Percentiles rank a stretch among this genome's conserved stretches.
These are phyloP conservation scores for Gonioctena quinquepunctata DNA, from an alignment of 1,140 invertebrate species.

Conservation along the genomic window DNA sequence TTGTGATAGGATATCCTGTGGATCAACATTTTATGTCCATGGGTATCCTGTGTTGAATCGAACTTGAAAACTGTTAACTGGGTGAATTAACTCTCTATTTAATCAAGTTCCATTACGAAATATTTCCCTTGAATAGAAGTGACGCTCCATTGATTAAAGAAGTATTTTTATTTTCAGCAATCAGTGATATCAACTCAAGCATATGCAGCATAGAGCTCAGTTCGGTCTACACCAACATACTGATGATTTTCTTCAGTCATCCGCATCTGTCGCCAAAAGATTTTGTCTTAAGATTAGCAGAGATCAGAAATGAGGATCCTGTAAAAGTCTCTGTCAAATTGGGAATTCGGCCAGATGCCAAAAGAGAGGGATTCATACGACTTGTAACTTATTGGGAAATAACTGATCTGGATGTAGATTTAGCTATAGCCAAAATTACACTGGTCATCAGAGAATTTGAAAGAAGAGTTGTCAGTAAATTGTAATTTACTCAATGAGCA, in stretches of 20 bases:
- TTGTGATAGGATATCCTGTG: no score
- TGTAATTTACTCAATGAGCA: neutral
- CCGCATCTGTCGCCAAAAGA: conserved; percentile 57
- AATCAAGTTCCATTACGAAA: no score
- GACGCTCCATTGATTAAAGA: no score
- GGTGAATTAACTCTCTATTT: no score
- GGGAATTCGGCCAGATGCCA: conserved; percentile 58
- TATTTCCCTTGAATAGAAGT: no score
- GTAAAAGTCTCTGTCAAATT: conserved; percentile 61
- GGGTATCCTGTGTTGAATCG: no score
- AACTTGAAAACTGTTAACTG: no score
- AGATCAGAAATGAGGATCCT: conserved; percentile 61
- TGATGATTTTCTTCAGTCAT: conserved; percentile 66
- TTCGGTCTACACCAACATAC: conserved; percentile 77
- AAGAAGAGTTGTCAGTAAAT: neutral
- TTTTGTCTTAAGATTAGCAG: conserved; percentile 63
- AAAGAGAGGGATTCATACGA: conserved; percentile 54
- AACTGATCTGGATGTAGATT: conserved; percentile 63
- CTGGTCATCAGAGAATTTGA: conserved; percentile 65
- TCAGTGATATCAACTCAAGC: conserved; percentile 61
- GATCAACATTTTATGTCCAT: no score
- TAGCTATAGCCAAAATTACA: conserved; percentile 65
- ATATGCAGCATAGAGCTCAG: conserved; percentile 63
- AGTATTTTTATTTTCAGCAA: conserved; percentile 59
- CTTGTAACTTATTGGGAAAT: conserved; percentile 73